phyloP scores from a whole-genome alignment of 1,140 invertebrate genomes.

The Apis cerana region DNA sequence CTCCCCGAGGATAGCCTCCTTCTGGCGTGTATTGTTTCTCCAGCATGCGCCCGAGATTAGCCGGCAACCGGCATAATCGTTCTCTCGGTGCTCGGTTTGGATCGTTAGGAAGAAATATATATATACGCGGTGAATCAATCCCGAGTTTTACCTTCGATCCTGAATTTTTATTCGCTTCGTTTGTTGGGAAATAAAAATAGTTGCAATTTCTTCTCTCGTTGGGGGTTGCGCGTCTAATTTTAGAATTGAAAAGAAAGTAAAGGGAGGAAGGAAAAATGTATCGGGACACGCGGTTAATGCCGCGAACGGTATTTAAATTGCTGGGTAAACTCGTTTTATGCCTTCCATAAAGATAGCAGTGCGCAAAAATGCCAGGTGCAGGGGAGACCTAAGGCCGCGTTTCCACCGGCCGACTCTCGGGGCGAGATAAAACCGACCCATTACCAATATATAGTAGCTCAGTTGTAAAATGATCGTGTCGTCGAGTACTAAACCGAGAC shows the following conservation, averaged over 20 bases:
- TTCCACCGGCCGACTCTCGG: slow-evolving; percentile 2
- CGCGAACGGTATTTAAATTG: slow-evolving; percentile 53
- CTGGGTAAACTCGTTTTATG: slow-evolving; percentile 57
- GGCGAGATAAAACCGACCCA: slow-evolving; percentile 54
- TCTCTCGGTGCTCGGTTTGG: neutral
- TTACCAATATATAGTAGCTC: slow-evolving; percentile 54
- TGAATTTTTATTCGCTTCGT: no score
- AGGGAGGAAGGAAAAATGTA: neutral
- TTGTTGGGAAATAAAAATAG: no score
- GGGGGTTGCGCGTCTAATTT: slow-evolving; percentile 45
- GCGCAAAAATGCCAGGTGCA: slow-evolving; percentile 53
- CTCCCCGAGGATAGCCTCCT: neutral
- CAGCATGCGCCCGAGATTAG: slow-evolving; percentile 58
- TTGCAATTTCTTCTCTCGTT: no score
- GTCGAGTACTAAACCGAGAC: slow-evolving; percentile 42
- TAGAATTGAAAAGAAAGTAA: slow-evolving; percentile 13
- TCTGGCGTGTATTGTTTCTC: slow-evolving; percentile 54
- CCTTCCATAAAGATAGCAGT: slow-evolving; percentile 58
- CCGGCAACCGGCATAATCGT: slow-evolving; percentile 49
- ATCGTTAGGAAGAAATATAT: neutral
- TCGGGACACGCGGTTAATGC: slow-evolving; percentile 62
- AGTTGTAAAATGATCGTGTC: slow-evolving; percentile 58
- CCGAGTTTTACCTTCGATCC: no score
- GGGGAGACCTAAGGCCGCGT: slow-evolving; percentile 17
- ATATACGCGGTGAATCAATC: no score